Evolutionary conservation across 2,888 invertebrate species (phyloP).

Genomic region (Diarsia dahlii): DNA sequence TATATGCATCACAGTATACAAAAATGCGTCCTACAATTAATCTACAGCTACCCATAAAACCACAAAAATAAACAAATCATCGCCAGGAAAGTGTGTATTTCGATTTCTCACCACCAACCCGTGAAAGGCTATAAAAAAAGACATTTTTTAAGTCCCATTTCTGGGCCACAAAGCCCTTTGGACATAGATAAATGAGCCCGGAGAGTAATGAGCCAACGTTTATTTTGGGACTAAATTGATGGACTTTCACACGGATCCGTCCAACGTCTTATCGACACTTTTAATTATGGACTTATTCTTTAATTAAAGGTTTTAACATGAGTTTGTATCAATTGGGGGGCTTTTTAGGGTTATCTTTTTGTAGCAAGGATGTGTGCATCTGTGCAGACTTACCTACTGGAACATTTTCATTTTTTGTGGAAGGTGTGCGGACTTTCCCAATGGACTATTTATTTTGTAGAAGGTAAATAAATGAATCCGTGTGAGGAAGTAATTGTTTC

Average conservation of each 20-base stretch:
- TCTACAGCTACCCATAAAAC: background rate
- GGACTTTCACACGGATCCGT: slow-evolving; percentile 62
- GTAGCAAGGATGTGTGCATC: background rate
- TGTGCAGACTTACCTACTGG: background rate
- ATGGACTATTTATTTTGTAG: too few species aligned
- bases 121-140: slow-evolving; percentile 60
- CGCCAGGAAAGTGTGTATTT: slow-evolving; percentile 26
- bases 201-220: slow-evolving; percentile 78
- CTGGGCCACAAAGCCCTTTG: slow-evolving; percentile 67
- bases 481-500: too few species aligned
- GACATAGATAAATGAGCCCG: slow-evolving; percentile 77
- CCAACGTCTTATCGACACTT: slow-evolving; percentile 67
- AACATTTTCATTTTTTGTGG: too few species aligned
- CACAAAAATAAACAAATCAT: slow-evolving; percentile 43
- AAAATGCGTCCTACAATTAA: background rate
- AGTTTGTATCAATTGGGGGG: slow-evolving; percentile 29
- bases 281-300: slow-evolving; percentile 66
- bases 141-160: slow-evolving; percentile 69
- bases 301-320: slow-evolving; percentile 61
- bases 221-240: slow-evolving; percentile 80
- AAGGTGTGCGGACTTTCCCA: too few species aligned
- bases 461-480: too few species aligned
- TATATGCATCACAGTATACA: background rate
- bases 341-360: slow-evolving; percentile 7
- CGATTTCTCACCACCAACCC: slow-evolving; percentile 39